These are phyloP conservation scores for Lepeophtheirus salmonis DNA, from an alignment of 1,140 invertebrate genomes.

Conservation along the genomic window DNA sequence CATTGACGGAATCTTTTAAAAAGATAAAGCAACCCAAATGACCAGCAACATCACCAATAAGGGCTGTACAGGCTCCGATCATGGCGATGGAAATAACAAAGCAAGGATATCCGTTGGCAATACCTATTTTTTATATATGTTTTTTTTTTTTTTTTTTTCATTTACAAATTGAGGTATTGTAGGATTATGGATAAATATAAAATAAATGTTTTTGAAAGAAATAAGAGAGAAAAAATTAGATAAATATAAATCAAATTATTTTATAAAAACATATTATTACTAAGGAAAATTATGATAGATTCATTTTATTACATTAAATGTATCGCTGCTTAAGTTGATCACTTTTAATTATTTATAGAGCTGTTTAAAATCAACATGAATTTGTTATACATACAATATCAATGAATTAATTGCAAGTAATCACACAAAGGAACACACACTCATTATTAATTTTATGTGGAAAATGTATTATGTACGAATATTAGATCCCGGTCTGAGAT, in stretches of 20 bases:
- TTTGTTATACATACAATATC: too few relatives aligned
- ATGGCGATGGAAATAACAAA: constrained; percentile 78
- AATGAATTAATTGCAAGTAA: too few relatives aligned
- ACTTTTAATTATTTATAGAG: too few relatives aligned
- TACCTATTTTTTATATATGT: too few relatives aligned
- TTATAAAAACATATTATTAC: neutral
- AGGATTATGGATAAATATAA: neutral
- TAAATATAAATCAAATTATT: neutral
- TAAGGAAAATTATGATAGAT: neutral
- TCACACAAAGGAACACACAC: too few relatives aligned
- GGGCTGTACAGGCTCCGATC: constrained; percentile 79
- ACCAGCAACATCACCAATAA: constrained; percentile 88
- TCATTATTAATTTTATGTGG: too few relatives aligned
- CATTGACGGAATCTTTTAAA: constrained; percentile 84
- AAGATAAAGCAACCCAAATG: constrained; percentile 94
- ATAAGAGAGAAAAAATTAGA: neutral
- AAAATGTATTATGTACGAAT: too few relatives aligned
- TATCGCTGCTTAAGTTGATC: too few relatives aligned
- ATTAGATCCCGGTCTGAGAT: too few relatives aligned
- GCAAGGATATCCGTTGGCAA: constrained; percentile 72
- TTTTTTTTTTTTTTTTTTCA: too few relatives aligned
- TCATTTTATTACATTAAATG: too few relatives aligned
- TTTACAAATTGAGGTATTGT: constrained; percentile 24
- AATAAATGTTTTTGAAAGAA: neutral
- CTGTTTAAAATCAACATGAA: too few relatives aligned